Base-by-base conservation (phyloP, 1,140 invertebrate species). In the Gerris buenoi region DNA sequence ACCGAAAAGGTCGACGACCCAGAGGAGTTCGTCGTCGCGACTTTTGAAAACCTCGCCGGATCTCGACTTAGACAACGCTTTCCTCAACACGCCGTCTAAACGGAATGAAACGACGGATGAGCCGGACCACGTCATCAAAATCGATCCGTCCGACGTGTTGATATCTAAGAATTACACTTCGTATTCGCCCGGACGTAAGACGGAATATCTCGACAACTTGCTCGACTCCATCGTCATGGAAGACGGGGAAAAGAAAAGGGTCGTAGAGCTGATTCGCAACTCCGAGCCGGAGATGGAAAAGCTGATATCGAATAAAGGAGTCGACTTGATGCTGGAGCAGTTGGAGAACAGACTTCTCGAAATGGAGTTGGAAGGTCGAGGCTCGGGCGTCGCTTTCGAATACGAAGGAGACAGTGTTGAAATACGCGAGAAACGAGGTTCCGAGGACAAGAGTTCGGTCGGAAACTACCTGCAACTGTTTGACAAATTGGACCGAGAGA, bases 1-100 rank as follows among this genome's bases (percentile, higher is more conserved):
- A 58, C 66, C 18, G 62, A 46, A 57, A 68, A 70, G 59, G 69
- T 68, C 22, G 68, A 72, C 26, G 67, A 72, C 46, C 67, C 66
- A 23, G 66, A 70, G 74, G 83, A 83, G 0, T 86, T 88, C 75
- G 83, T 86, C 29, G 81, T 27, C 13, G 28, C n/a, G 1, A 5
- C 5, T 46, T 46, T 18, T 46, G 18, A 46, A 46, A 18, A 46
- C 33, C 5, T 46, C 33, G 5, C 33, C 33, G 18, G 33, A 46
- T 46, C 18, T 46, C 5, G 33, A 46, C 18, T 46, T 18, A 46
- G 33, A 46, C 33, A 46, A 46, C 18, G 5, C 33, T 46, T 46
- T 18, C 5, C 5, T 46, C 33, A 5, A 46, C 5, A 46, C 33
- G 5, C 33, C 33, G 18, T 46, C 33, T 18, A 46, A 46, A 18